These are phyloP conservation scores for Ctenoplectra terminalis DNA, from an alignment of 1,140 invertebrate species.

Conservation along the genomic window DNA sequence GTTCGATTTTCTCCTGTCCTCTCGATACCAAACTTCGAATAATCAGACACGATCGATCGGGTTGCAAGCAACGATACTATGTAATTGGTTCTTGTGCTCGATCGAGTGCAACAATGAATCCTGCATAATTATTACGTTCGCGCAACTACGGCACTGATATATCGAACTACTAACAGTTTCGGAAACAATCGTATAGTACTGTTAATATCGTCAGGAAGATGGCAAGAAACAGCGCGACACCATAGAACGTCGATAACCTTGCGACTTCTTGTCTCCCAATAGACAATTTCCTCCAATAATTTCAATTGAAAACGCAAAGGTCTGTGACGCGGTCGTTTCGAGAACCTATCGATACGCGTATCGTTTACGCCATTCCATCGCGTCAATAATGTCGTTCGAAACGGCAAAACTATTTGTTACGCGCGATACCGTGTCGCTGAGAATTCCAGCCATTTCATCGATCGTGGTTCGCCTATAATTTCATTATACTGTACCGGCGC, in stretches of 20 bases:
- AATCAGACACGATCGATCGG: background rate
- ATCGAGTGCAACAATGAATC: background rate
- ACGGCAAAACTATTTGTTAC: constrained; percentile 4
- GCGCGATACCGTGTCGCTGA: background rate
- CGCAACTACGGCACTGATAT: too few relatives aligned
- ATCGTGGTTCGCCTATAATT: constrained; percentile 25
- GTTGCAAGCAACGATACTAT: background rate
- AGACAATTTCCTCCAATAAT: background rate
- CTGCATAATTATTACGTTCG: background rate
- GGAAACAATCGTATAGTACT: background rate
- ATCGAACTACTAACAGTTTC: background rate
- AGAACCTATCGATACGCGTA: background rate
- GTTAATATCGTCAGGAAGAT: too few relatives aligned
- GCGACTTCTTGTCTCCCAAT: background rate
- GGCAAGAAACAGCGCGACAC: background rate
- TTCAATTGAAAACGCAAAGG: background rate
- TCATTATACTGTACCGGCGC: constrained; percentile 5
- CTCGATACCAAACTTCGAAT: background rate
- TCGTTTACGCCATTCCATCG: background rate
- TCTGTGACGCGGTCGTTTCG: too few relatives aligned
- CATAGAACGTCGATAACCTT: background rate
- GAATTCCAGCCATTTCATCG: background rate
- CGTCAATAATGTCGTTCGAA: background rate
- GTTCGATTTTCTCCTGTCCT: background rate
- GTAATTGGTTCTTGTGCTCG: too few relatives aligned